Conservation (phyloP, 2,797 vertebrate species). For the Nannoperca obscura region DNA sequence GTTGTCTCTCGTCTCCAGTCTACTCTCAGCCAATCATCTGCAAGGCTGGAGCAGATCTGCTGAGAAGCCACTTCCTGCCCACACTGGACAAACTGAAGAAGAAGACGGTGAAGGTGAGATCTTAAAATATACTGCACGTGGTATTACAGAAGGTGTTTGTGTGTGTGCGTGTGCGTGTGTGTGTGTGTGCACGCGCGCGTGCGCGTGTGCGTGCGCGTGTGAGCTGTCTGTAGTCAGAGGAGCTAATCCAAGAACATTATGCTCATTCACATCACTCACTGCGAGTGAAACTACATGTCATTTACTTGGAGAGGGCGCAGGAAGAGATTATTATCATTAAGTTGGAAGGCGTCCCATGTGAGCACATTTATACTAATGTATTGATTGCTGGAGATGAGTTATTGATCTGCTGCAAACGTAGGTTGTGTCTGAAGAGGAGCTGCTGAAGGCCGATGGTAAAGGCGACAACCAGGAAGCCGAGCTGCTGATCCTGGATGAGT, state of each 20-base stretch:
- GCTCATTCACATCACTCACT: slow-evolving; percentile 1
- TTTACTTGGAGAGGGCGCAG: neutral
- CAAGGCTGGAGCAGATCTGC: slow-evolving; percentile 93
- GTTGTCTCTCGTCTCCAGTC: slow-evolving; percentile 81
- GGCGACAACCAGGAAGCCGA: slow-evolving; percentile 96
- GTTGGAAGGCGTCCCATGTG: neutral
- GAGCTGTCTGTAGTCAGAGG: slow-evolving; percentile 18
- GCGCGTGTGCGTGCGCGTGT: no score
- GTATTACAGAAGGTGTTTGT: neutral
- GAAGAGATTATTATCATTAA: neutral
- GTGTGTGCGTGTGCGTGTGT: no score
- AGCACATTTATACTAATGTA: neutral
- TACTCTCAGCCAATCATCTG: slow-evolving; percentile 98
- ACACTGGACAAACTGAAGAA: slow-evolving; percentile 97
- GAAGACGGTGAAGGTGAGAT: slow-evolving; percentile 91
- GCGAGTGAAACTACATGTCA: slow-evolving; percentile 15
- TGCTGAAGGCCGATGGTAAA: slow-evolving; percentile 92
- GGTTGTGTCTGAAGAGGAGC: slow-evolving; percentile 95
- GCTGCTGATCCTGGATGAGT: slow-evolving; percentile 96
- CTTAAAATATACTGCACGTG: slow-evolving; percentile 6
- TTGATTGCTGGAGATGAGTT: slow-evolving; percentile 14
- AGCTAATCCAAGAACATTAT: neutral
- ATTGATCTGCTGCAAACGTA: slow-evolving; percentile 37
- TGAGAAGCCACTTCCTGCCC: slow-evolving; percentile 94
- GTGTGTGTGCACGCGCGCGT: no score